phyloP scores from a whole-genome alignment of 2,888 invertebrate species.

The Meloe dianella region DNA sequence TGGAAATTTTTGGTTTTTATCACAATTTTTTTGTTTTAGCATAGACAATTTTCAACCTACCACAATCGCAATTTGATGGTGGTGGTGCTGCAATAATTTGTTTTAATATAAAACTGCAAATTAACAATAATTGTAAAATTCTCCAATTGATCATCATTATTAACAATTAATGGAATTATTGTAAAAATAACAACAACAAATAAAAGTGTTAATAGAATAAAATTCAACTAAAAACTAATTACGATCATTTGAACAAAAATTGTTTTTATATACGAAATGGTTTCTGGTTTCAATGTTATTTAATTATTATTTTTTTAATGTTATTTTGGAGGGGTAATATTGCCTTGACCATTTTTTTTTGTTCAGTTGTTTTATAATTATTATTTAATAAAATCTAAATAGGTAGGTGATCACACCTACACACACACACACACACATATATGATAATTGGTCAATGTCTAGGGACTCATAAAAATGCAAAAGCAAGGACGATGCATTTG shows the following conservation, averaged over 20 bases:
- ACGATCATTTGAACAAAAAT: conserved; percentile 35
- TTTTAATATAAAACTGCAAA: conserved; percentile 10
- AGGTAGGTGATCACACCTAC: conserved; percentile 36
- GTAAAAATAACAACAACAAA: conserved; percentile 15
- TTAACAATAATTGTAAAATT: conserved; percentile 1
- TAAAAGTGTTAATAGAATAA: conserved; percentile 16
- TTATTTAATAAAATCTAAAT: conserved; percentile 11
- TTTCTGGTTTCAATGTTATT: conserved; percentile 45
- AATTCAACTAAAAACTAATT: conserved; percentile 41
- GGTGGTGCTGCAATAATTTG: conserved; percentile 14
- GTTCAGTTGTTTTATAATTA: conserved; percentile 17
- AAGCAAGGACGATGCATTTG: conserved; percentile 49
- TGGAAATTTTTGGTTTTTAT: conserved; percentile 44
- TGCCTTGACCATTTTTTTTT: conserved; percentile 50
- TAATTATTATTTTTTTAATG: conserved; percentile 10
- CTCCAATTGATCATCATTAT: neutral
- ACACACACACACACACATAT: too few relatives aligned
- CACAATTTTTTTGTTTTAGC: neutral
- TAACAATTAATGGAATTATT: conserved; percentile 1
- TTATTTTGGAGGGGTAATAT: conserved; percentile 43
- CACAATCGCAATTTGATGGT: neutral
- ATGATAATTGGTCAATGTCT: conserved; percentile 44
- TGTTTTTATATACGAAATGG: conserved; percentile 47
- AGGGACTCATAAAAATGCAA: conserved; percentile 42
- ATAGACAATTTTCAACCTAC: neutral